phyloP scores from a whole-genome alignment of 2,888 invertebrate genomes.

The Pasiphila rectangulata region DNA sequence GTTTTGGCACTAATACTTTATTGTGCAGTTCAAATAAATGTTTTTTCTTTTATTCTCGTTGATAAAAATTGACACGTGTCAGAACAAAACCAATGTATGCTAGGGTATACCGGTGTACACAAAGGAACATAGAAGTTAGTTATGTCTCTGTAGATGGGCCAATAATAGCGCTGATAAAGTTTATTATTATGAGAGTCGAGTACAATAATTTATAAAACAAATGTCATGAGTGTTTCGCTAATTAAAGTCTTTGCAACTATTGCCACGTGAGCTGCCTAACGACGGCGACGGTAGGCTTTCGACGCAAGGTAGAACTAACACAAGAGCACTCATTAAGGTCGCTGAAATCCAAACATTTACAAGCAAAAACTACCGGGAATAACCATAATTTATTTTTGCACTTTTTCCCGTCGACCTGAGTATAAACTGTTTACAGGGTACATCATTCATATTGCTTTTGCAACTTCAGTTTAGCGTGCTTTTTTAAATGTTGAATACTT shows the following conservation, averaged over 20 bases:
- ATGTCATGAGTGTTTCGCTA: neutral
- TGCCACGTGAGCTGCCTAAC: constrained; percentile 5
- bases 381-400: constrained; percentile 46
- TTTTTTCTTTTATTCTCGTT: too few relatives aligned
- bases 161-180: neutral
- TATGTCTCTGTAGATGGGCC: too few relatives aligned
- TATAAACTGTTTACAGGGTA: constrained; percentile 29
- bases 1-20: too few relatives aligned
- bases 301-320: constrained; percentile 42
- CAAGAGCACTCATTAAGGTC: constrained; percentile 65
- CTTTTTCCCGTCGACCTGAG: constrained; percentile 35
- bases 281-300: constrained; percentile 50
- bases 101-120: too few relatives aligned
- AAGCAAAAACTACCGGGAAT: constrained; percentile 47
- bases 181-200: too few relatives aligned
- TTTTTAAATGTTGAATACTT: constrained; percentile 5
- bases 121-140: too few relatives aligned
- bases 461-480: constrained; percentile 15
- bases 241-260: too few relatives aligned
- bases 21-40: too few relatives aligned
- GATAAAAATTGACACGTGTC: too few relatives aligned
- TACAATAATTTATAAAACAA: neutral
- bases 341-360: constrained; percentile 51
- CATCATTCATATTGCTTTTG: constrained; percentile 23
- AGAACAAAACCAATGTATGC: too few relatives aligned